A percentile compares a stretch with the other conserved stretches of the same genome.
Evolutionary conservation across 2,888 invertebrate species (phyloP).

Genomic region (Carpatolechia fugitivella): DNA sequence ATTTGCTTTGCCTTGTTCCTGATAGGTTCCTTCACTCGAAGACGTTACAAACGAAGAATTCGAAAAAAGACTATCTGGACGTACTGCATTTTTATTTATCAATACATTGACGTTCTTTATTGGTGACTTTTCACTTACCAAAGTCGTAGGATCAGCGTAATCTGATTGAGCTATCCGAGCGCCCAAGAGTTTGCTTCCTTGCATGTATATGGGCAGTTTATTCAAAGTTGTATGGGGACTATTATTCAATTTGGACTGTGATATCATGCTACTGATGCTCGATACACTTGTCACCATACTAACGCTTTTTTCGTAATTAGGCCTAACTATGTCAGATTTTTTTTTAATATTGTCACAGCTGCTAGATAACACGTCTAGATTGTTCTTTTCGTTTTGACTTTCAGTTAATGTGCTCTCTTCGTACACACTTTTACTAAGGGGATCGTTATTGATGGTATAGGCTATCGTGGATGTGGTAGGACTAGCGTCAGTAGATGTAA

Average conservation of each 20-base stretch:
- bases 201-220: constrained; percentile 82
- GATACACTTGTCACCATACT: constrained; percentile 58
- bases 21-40: constrained; percentile 74
- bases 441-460: constrained; percentile 44
- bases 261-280: constrained; percentile 33
- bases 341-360: constrained; percentile 64
- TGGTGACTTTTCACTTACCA: constrained; percentile 73
- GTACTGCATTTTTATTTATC: constrained; percentile 80
- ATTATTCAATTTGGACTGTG: constrained; percentile 60
- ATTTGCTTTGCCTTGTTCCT: constrained; percentile 46
- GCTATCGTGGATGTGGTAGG: constrained; percentile 52
- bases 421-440: constrained; percentile 64
- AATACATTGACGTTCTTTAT: constrained; percentile 79
- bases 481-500: constrained; percentile 58
- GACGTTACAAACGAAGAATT: constrained; percentile 78
- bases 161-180: constrained; percentile 93
- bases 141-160: constrained; percentile 89
- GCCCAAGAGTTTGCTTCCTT: constrained; percentile 90
- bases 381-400: constrained; percentile 63
- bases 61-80: constrained; percentile 78
- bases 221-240: constrained; percentile 65
- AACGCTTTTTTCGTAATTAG: constrained; percentile 57
- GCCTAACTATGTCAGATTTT: constrained; percentile 43
- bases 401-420: constrained; percentile 58
- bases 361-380: constrained; percentile 58